These are phyloP conservation scores for Genyomyrus donnyi DNA, from an alignment of 2,113 vertebrate genomes.

Conservation along the genomic window DNA sequence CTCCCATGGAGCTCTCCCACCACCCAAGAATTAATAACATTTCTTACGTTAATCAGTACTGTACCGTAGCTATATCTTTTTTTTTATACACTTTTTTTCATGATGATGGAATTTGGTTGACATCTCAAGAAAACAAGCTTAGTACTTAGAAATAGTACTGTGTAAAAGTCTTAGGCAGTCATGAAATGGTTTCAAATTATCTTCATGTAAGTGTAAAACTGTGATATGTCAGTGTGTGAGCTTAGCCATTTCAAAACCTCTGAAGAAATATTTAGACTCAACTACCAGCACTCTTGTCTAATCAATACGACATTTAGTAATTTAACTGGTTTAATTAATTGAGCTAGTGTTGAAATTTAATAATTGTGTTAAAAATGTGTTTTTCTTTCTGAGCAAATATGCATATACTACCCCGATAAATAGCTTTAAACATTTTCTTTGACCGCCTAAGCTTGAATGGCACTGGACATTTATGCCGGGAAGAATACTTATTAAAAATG, in stretches of 20 bases:
- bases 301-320: background rate
- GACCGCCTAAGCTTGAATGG: background rate
- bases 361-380: too few relatives aligned
- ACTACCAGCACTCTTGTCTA: background rate
- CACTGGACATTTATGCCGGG: background rate
- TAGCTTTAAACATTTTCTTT: background rate
- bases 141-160: background rate
- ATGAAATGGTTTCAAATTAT: background rate
- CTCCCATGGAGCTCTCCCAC: background rate
- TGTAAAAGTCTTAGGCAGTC: background rate
- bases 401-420: background rate
- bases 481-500: background rate
- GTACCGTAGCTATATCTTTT: background rate
- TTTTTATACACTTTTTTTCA: background rate
- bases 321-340: background rate
- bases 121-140: background rate
- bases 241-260: background rate
- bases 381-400: background rate
- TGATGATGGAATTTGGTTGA: background rate
- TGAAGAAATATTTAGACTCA: too few relatives aligned
- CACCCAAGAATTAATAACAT: background rate
- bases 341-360: background rate
- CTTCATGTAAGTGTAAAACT: background rate
- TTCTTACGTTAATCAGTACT: background rate
- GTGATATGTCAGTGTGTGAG: background rate